phyloP scores from a whole-genome alignment of 2,888 invertebrate genomes.

The Bombylius major region DNA sequence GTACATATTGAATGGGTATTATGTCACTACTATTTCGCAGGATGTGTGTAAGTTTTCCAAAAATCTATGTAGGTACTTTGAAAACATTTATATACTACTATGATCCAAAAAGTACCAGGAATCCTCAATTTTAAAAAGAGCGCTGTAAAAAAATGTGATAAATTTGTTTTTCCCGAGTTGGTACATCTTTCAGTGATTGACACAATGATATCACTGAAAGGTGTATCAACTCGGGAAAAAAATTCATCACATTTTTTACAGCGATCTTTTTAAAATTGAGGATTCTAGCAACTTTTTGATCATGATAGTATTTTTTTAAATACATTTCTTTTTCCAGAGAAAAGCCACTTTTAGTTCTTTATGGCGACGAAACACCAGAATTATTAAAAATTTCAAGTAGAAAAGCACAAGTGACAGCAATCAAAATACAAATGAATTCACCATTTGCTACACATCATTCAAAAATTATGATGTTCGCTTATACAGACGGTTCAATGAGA shows the following conservation, averaged over 20 bases:
- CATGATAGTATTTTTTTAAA: background rate
- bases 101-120: too few species aligned
- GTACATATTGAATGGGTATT: conserved; percentile 81
- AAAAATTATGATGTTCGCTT: conserved; percentile 79
- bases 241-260: too few species aligned
- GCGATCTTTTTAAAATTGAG: too few species aligned
- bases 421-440: conserved; percentile 58
- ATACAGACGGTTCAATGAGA: conserved; percentile 67
- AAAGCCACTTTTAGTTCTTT: conserved; percentile 60
- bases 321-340: conserved; percentile 35
- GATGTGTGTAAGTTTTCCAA: conserved; percentile 44
- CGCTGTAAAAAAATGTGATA: too few species aligned
- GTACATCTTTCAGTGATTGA: too few species aligned
- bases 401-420: conserved; percentile 52
- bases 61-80: background rate
- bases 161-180: too few species aligned
- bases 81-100: background rate
- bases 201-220: too few species aligned
- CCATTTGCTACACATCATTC: conserved; percentile 81
- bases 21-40: conserved; percentile 69
- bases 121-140: too few species aligned
- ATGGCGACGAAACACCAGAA: conserved; percentile 59
- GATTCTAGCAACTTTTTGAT: too few species aligned
- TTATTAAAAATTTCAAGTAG: conserved; percentile 43
- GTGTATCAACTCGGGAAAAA: too few species aligned